phyloP scores from a whole-genome alignment of 2,797 vertebrate genomes.

The Buphagus erythrorhynchus region DNA sequence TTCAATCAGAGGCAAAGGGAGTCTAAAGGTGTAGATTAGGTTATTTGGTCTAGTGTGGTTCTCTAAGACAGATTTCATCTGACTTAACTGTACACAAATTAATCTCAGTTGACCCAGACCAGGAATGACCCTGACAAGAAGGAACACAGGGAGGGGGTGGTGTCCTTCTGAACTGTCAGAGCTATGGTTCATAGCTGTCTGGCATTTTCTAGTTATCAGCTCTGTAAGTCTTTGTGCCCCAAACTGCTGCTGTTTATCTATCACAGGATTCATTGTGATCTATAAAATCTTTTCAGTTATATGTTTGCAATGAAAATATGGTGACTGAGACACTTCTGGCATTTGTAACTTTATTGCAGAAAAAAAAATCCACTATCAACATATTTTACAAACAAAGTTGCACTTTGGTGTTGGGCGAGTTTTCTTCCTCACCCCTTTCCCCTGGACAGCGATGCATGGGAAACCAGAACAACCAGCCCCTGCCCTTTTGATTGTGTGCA shows the following conservation, averaged over 20 bases:
- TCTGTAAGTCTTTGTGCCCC: neutral
- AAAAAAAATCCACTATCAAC: slow-evolving; percentile 66
- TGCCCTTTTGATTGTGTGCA: neutral
- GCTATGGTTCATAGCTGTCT: neutral
- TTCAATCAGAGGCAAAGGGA: neutral
- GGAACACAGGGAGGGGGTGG: neutral
- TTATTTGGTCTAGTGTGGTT: neutral
- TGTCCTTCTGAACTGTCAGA: slow-evolving; percentile 1
- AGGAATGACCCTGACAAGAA: slow-evolving; percentile 27
- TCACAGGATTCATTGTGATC: neutral
- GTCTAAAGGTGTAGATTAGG: neutral
- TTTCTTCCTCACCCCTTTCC: slow-evolving; percentile 29
- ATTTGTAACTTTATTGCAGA: slow-evolving; percentile 69
- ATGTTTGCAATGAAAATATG: neutral
- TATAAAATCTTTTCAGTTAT: neutral
- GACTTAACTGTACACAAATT: neutral
- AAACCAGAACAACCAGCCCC: slow-evolving; percentile 10
- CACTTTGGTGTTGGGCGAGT: slow-evolving; percentile 55
- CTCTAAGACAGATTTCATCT: neutral
- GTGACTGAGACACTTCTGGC: neutral
- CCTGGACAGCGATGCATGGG: neutral
- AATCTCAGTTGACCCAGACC: neutral
- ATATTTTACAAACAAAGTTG: slow-evolving; percentile 66
- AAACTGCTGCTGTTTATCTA: neutral
- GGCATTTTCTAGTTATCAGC: neutral